Conservation (phyloP, 2,888 invertebrate genomes). For the Sussaba pulchella region DNA sequence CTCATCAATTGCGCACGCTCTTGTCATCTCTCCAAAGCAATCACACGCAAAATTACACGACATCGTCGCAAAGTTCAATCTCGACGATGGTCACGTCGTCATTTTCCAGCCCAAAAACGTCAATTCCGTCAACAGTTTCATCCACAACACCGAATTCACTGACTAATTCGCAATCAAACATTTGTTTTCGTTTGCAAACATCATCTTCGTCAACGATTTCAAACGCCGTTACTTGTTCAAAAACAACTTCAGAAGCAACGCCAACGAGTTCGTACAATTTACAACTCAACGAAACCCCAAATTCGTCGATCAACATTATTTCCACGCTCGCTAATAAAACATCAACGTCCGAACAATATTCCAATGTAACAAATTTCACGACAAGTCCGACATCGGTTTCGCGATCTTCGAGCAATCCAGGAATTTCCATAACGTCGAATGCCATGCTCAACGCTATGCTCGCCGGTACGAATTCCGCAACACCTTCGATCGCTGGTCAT, state of each 20-base stretch:
- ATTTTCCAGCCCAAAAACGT: slow-evolving; percentile 82
- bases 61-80: slow-evolving; percentile 84
- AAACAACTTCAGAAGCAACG: slow-evolving; percentile 69
- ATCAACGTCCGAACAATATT: slow-evolving; percentile 84
- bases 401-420: slow-evolving; percentile 69
- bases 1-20: slow-evolving; percentile 88
- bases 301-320: slow-evolving; percentile 78
- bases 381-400: slow-evolving; percentile 71
- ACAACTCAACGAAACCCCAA: slow-evolving; percentile 72
- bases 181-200: slow-evolving; percentile 70
- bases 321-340: no score
- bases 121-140: slow-evolving; percentile 78
- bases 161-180: slow-evolving; percentile 67
- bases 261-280: slow-evolving; percentile 59
- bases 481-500: slow-evolving; percentile 78
- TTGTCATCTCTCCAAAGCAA: slow-evolving; percentile 88
- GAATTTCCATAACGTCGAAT: slow-evolving; percentile 81
- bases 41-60: slow-evolving; percentile 82
- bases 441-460: slow-evolving; percentile 83
- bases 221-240: slow-evolving; percentile 43
- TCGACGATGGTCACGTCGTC: slow-evolving; percentile 85
- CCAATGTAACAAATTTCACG: slow-evolving; percentile 81
- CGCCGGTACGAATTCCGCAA: slow-evolving; percentile 79
- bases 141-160: slow-evolving; percentile 76
- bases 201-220: slow-evolving; percentile 47